Evolutionary conservation across 2,797 vertebrate species (phyloP).

Genomic region (Hyperoplus lanceolatus): DNA sequence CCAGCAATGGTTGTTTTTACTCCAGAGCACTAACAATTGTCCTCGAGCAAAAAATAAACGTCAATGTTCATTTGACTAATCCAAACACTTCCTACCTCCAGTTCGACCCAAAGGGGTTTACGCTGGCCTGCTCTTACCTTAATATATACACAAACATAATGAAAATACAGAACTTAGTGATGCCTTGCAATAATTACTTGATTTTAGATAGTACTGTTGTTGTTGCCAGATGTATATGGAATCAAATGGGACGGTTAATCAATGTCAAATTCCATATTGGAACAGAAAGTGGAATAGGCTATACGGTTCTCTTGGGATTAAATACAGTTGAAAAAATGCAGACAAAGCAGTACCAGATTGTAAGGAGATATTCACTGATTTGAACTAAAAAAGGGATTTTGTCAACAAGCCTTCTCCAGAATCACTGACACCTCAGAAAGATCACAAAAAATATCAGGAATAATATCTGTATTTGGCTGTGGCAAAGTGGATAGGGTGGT

Average conservation of each 20-base stretch:
- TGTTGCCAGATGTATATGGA: no score
- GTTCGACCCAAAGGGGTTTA: conserved; percentile 12
- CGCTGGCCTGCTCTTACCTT: conserved; percentile 1
- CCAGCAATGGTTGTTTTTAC: conserved; percentile 36
- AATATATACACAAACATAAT: background rate
- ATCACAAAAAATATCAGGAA: background rate
- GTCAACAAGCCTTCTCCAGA: no score
- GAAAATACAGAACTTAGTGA: background rate
- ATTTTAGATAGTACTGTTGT: background rate
- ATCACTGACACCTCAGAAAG: background rate
- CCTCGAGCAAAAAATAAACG: conserved; percentile 51
- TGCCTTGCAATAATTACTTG: background rate
- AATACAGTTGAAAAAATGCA: no score
- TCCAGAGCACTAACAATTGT: conserved; percentile 51
- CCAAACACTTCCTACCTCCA: conserved; percentile 12
- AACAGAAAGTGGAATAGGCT: no score
- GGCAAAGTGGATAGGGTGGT: no score
- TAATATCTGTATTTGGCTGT: no score
- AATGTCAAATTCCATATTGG: no score
- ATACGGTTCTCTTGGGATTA: no score
- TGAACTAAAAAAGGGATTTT: no score
- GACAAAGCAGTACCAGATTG: no score
- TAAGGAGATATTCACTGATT: no score
- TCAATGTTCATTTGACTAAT: conserved; percentile 52
- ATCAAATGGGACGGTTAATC: no score